Base-by-base conservation (phyloP, 2,888 invertebrate species). In the Elmis aenea region DNA sequence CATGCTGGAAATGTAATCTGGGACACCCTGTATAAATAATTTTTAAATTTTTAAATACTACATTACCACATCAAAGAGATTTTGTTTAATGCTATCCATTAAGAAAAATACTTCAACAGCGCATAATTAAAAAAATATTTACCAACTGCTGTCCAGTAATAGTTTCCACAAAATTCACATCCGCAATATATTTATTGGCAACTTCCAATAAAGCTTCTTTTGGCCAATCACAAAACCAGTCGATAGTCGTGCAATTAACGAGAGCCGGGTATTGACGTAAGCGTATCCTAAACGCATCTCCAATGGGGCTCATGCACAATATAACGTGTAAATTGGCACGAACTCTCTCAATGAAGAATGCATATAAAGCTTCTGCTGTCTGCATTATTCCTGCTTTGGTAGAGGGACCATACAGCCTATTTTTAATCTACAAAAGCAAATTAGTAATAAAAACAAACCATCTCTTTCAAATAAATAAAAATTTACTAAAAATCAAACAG, bases 221-320 rank as follows among this genome's bases (percentile, higher is more conserved):
- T 1, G 92, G 90, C 92, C 92, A 93, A 55, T 86, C 83, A 57
- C 81, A 75, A 69, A 91, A 89, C 90, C 90, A 92, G 66, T 92
- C 88, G 12, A 90, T 88, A 0, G 90, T 89, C 1, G 89, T 87
- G 47, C 85, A 82, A 69, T 89, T 91, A 24, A 92, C 83, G 36
- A 93, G 69, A 0, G 89, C 84, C 1, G 93, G 92, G 68, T 89
- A 93, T 64, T 89, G 89, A 5, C 91, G 79, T 51, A 92, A 77
- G 35, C 88, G 79, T 56, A 84, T 82, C 57, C 88, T 81, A 67
- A 92, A 90, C 9, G 78, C 77, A 40, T 88, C 86, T 1, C 91
- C 92, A 37, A 91, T 86, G 1, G 92, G 91, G 55, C 88, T 91
- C 80, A 93, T 85, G 59, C 89, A 87, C 13, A 93, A 68, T 26